Evolutionary conservation across 2,888 invertebrate species (phyloP).

Genomic region (Protonemura montana): DNA sequence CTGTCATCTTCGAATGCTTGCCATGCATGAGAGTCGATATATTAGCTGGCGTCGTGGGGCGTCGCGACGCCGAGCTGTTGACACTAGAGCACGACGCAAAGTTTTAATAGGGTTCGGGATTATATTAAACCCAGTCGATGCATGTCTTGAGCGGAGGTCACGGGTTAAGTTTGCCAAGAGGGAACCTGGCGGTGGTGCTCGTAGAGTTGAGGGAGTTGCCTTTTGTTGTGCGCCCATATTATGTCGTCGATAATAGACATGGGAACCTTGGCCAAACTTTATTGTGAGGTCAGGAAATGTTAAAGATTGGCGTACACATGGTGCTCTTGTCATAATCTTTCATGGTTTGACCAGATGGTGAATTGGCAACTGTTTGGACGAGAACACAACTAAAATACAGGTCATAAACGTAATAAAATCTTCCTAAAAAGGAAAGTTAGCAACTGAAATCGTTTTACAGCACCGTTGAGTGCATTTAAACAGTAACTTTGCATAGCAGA

Average conservation of each 20-base stretch:
- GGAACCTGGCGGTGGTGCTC: not conserved
- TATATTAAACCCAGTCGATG: slow-evolving; percentile 26
- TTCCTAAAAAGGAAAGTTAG: too few relatives aligned
- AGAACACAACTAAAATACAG: too few relatives aligned
- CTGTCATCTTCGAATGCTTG: slow-evolving; percentile 12
- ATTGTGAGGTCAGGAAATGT: not conserved
- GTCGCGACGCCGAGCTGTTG: not conserved
- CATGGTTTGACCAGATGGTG: too few relatives aligned
- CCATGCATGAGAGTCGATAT: slow-evolving; percentile 8
- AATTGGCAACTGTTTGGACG: too few relatives aligned
- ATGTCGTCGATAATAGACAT: not conserved
- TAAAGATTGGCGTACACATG: not conserved
- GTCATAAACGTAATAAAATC: too few relatives aligned
- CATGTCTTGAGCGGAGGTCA: slow-evolving; percentile 10
- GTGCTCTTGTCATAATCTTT: too few relatives aligned
- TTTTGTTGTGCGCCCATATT: not conserved
- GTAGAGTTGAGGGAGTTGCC: not conserved
- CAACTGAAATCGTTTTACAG: too few relatives aligned
- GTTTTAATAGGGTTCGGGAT: slow-evolving; percentile 48
- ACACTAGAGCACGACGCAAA: slow-evolving; percentile 37
- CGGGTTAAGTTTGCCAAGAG: slow-evolving; percentile 32
- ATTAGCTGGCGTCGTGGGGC: slow-evolving; percentile 16
- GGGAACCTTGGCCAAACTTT: not conserved
- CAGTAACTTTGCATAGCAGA: too few relatives aligned
- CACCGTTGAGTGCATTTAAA: too few relatives aligned